Conservation (phyloP, 2,888 invertebrate genomes). For the Pheosia gnoma region DNA sequence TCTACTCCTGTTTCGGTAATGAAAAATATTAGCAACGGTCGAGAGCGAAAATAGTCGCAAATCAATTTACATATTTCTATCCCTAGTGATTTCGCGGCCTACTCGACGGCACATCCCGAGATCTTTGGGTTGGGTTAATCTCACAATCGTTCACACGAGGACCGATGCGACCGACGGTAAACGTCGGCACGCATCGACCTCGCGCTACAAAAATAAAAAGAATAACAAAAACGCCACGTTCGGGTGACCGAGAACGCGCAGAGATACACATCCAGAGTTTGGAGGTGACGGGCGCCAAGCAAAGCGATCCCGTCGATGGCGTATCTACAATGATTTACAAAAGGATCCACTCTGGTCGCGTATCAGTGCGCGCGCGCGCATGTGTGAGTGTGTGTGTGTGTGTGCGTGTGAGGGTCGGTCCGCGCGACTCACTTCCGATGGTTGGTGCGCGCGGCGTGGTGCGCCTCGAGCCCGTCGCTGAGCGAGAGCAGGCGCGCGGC, state of each 20-base stretch:
- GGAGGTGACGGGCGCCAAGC: background rate
- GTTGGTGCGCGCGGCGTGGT: constrained; percentile 94
- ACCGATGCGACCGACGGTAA: background rate
- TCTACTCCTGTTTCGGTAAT: constrained; percentile 88
- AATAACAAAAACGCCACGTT: constrained; percentile 13
- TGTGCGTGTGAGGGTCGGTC: constrained; percentile 2
- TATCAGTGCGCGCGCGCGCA: no score
- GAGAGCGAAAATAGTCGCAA: background rate
- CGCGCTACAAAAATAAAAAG: constrained; percentile 8
- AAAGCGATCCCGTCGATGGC: no score
- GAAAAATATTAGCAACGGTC: constrained; percentile 25
- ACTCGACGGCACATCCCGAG: constrained; percentile 9
- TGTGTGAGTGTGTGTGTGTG: no score
- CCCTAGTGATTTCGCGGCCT: background rate
- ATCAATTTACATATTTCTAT: background rate
- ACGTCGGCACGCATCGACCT: background rate
- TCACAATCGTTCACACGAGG: constrained; percentile 32
- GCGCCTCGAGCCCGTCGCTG: constrained; percentile 94
- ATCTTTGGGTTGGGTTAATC: constrained; percentile 75
- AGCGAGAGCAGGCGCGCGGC: constrained; percentile 90
- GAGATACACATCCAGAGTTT: background rate
- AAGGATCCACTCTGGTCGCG: no score
- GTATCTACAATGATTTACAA: no score
- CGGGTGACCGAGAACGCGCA: constrained; percentile 1
- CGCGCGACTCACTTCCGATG: constrained; percentile 92